A percentile compares a stretch with the other conserved stretches of the same genome.
These are phyloP conservation scores for Drosophila sucinea DNA, from an alignment of 1,140 invertebrate genomes.

Conservation along the genomic window DNA sequence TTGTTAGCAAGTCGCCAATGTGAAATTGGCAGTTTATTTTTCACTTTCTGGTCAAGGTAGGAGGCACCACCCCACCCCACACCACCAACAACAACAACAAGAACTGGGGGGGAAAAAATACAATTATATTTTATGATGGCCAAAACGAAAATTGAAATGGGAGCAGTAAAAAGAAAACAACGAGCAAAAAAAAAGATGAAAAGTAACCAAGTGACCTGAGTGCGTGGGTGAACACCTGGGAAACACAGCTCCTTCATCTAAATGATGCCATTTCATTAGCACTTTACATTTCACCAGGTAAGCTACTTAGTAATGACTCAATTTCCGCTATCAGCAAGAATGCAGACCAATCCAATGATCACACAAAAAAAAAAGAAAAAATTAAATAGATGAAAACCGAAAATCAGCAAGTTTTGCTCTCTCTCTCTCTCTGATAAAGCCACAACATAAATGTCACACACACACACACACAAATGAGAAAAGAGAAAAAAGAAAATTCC, in stretches of 20 bases:
- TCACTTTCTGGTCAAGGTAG: slow-evolving; percentile 57
- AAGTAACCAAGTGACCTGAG: slow-evolving; percentile 16
- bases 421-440: not conserved
- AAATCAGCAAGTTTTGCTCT: slow-evolving; percentile 10
- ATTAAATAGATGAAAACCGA: not conserved
- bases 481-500: slow-evolving; percentile 12
- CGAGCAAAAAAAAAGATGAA: slow-evolving; percentile 1
- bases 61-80: not conserved
- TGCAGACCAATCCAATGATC: slow-evolving; percentile 31
- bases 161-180: slow-evolving; percentile 20
- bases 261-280: slow-evolving; percentile 44
- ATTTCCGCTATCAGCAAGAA: slow-evolving; percentile 40
- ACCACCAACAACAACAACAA: not conserved
- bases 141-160: slow-evolving; percentile 64
- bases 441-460: slow-evolving; percentile 10
- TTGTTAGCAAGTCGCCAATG: slow-evolving; percentile 73
- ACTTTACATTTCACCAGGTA: slow-evolving; percentile 30
- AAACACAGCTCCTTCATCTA: not conserved
- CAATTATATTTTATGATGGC: slow-evolving; percentile 77
- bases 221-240: not conserved
- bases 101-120: slow-evolving; percentile 37
- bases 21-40: slow-evolving; percentile 80
- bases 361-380: not conserved
- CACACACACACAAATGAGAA: not conserved
- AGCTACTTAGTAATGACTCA: slow-evolving; percentile 39